Conservation (phyloP, 2,113 vertebrate genomes). For the Pangasianodon gigas region DNA sequence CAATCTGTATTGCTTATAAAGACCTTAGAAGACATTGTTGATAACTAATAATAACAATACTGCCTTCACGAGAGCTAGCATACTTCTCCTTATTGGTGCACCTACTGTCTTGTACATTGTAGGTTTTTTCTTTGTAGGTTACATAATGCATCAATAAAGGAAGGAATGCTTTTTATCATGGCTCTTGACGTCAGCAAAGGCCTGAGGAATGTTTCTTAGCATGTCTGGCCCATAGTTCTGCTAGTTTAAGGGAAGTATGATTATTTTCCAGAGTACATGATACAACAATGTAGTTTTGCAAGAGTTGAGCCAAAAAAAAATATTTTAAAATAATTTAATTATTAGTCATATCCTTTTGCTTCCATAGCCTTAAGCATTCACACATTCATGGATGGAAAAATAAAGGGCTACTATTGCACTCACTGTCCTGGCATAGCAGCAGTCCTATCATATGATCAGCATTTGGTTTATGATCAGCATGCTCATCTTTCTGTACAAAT, state of each 20-base stretch:
- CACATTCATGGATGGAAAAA: neutral
- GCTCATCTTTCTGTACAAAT: slow-evolving; percentile 33
- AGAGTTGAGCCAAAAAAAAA: neutral
- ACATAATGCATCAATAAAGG: slow-evolving; percentile 36
- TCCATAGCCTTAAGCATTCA: neutral
- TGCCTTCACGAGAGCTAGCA: neutral
- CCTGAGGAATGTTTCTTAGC: slow-evolving; percentile 48
- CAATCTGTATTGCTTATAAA: neutral
- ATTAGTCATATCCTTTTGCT: neutral
- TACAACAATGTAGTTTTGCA: neutral
- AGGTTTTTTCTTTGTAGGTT: neutral
- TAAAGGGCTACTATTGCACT: neutral
- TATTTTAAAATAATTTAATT: neutral
- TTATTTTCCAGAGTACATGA: slow-evolving; percentile 17
- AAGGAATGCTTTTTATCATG: slow-evolving; percentile 46
- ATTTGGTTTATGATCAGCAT: slow-evolving; percentile 18
- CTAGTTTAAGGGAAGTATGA: neutral
- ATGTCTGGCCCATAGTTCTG: slow-evolving; percentile 28
- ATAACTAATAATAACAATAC: neutral
- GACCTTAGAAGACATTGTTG: neutral
- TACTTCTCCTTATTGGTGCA: neutral
- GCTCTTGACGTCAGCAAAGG: slow-evolving; percentile 42
- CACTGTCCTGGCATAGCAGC: neutral
- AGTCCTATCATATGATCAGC: slow-evolving; percentile 22
- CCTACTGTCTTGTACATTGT: neutral